Evolutionary conservation across 2,797 vertebrate species (phyloP).

Genomic region (Argya squamiceps): DNA sequence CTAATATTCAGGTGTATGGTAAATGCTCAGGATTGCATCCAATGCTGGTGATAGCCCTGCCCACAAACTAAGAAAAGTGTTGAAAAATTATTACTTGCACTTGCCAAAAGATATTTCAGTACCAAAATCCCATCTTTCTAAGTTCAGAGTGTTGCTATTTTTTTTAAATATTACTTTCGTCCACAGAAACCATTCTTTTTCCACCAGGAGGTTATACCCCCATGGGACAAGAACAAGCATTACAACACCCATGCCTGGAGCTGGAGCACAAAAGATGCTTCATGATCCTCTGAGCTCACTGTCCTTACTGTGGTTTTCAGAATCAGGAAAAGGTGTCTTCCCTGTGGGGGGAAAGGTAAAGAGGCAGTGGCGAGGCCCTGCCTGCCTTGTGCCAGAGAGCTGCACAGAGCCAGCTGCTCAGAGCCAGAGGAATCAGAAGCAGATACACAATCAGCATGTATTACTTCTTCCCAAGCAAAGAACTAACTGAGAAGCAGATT

Average conservation of each 20-base stretch:
- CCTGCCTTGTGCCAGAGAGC: background rate
- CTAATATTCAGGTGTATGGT: background rate
- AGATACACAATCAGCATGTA: background rate
- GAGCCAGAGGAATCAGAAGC: background rate
- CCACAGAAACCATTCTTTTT: background rate
- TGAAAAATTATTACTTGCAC: background rate
- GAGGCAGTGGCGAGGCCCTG: background rate
- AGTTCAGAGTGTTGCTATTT: background rate
- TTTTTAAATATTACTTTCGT: background rate
- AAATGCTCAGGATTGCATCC: background rate
- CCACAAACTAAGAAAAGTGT: background rate
- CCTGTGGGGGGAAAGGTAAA: rapidly evolving
- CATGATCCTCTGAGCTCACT: background rate
- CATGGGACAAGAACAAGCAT: background rate
- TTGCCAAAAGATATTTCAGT: background rate
- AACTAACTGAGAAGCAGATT: background rate
- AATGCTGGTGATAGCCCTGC: background rate
- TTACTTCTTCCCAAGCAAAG: background rate
- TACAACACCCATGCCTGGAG: background rate
- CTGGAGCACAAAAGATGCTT: background rate
- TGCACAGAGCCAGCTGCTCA: background rate
- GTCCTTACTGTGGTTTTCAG: background rate
- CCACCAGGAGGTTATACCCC: background rate
- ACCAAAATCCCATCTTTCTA: background rate
- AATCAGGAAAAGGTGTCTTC: background rate